Conservation (phyloP, 2,888 invertebrate species). For the Brassicogethes aeneus region DNA sequence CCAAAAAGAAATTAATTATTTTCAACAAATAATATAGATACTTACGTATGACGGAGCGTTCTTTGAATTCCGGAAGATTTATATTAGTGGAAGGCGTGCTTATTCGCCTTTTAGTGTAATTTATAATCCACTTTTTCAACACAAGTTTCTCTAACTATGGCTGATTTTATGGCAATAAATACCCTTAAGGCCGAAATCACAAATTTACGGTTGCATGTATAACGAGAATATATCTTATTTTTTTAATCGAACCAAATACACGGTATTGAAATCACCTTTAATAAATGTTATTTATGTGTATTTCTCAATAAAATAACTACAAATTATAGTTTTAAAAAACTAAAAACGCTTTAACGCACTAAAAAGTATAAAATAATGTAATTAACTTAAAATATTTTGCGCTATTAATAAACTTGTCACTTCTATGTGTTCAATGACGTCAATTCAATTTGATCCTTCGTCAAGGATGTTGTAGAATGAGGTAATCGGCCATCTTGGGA, state of each 20-base stretch:
- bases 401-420: no score
- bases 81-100: not conserved
- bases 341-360: no score
- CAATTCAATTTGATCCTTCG: no score
- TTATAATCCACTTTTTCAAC: not conserved
- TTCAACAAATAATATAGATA: no score
- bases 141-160: not conserved
- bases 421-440: no score
- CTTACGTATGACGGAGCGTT: not conserved
- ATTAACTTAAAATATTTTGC: no score
- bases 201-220: not conserved
- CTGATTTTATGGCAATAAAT: not conserved
- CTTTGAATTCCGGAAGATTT: not conserved
- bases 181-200: not conserved
- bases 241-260: not conserved
- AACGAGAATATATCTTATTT: not conserved
- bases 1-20: not conserved
- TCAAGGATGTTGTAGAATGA: no score
- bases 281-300: not conserved
- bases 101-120: not conserved
- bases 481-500: no score
- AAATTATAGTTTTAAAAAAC: no score
- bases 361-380: no score
- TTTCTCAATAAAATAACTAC: not conserved
- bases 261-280: constrained; percentile 1